phyloP scores from a whole-genome alignment of 1,140 invertebrate species.

The Camponotus floridanus region DNA sequence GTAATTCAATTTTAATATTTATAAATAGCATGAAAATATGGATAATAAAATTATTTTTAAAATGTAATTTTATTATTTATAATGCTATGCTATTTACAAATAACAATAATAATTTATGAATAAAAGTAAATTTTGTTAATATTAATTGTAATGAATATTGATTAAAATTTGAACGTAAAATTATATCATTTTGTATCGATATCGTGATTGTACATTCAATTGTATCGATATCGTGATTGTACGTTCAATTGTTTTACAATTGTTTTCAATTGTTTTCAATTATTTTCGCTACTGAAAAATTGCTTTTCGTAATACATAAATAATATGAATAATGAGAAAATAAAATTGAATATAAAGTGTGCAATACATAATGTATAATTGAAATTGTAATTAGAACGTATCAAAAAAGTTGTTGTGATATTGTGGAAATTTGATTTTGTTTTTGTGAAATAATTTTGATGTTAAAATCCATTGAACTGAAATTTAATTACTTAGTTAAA shows the following conservation, averaged over 20 bases:
- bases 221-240: not conserved
- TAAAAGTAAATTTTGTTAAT: not conserved
- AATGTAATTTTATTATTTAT: not conserved
- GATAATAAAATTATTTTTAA: not conserved
- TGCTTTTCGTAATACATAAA: not conserved
- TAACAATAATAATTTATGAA: not conserved
- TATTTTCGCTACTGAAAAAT: not conserved
- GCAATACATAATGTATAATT: slow-evolving; percentile 1
- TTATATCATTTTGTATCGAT: not conserved
- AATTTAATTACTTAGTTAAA: slow-evolving; percentile 14
- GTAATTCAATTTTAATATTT: not conserved
- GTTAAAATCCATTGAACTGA: not conserved
- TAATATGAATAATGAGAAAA: not conserved
- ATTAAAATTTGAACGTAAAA: not conserved
- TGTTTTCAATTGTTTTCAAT: no score
- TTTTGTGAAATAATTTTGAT: slow-evolving; percentile 39
- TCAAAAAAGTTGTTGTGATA: not conserved
- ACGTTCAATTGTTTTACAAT: not conserved
- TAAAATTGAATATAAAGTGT: slow-evolving; percentile 15
- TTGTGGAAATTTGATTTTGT: not conserved
- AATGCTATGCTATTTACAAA: not conserved
- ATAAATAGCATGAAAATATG: not conserved
- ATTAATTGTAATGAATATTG: not conserved
- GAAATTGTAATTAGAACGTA: not conserved
- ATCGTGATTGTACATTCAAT: not conserved